Evolutionary conservation across 2,113 vertebrate species (phyloP), one percentile per base, ranked within the genome.

Genomic region (Haplotaxodon microlepis): DNA sequence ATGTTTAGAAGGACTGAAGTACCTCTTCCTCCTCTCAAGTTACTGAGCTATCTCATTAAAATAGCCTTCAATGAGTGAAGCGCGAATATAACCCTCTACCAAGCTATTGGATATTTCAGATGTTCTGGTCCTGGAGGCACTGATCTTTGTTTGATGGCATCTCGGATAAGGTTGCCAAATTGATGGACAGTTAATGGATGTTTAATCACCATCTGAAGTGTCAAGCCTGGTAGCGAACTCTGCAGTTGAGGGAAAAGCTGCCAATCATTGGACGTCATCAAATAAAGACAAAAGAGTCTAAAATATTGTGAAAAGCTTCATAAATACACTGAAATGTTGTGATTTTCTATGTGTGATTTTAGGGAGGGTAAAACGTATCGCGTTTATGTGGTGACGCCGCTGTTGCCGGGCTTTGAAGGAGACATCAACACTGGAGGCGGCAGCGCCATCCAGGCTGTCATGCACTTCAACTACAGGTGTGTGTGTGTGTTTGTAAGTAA

Each of bases 401-500:
- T 99, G 90, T 91, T 99, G 90, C 99, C 99, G 0, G 99, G 99
- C 1, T 99, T 99, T 2, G 99, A 99, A 89, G 99, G 98, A 13
- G 97, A 99, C 95, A 99, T 99, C 91, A 98, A 96, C 1, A 99
- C 98, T 0, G 99, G 99, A 0, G 98, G 99, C 10, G 98, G 99
- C 24, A 99, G 95, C 1, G 98, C 99, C 0, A 96, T 99, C 66
- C 99, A 99, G 93, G 98, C 98, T 5, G 96, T 99, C 66, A 99
- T 99, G 99, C 99, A 99, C 96, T 99, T 98, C 95, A 99, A 99
- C 95, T 99, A 98, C 97, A 99, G 98, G 98, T 99, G 93, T 86
- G 90, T 90, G 47, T 50, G 40, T 59, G 42, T 82, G 13, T 80
- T 45, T 76, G 76, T 61, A 8, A 40, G 53, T 50, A 4, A 51